Base-by-base conservation (phyloP, 1,140 invertebrate species). In the Drosophila burlai region DNA sequence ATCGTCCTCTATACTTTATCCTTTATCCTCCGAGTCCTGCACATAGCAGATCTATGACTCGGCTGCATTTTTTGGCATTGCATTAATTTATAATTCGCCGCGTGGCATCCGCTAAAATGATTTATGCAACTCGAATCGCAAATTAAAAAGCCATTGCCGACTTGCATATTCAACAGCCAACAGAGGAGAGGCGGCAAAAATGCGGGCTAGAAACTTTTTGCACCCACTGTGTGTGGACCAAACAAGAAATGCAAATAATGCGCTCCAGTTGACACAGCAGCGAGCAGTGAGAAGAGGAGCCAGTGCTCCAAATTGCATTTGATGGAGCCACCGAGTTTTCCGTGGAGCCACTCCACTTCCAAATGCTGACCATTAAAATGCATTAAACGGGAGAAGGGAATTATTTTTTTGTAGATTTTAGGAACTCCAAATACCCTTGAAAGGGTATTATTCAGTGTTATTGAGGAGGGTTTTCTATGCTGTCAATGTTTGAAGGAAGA, bases 31-130 rank as follows among this genome's bases (percentile, higher is more conserved):
- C 9, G 34, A 16, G 15, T 24, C 52, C 47, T 67, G 46, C 36
- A n/a, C 21, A 26, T 16, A 26, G 21, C 15, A 66, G 36, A 72
- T 67, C 58, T 46, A 58, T 29, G 34, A 42, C 38, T 38, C 15
- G 34, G 8, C n/a, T 63, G 67, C 68, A 59, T 43, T 71, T 79
- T 63, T 49, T 34, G 36, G 43, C 46, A 68, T 76, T 47, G 72
- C 83, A 87, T 87, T 83, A 76, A 91, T 91, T 91, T 81, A 87
- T 87, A 79, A 92, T 86, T 91, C 79, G 57, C 73, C 68, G 76
- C 65, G 64, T 62, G 71, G 64, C 52, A 76, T 63, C 38, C 60
- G 49, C 29, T 47, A 59, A 61, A 78, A 84, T 89, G 85, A 90
- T 90, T 85, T 90, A 89, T 89, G 81, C 52, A 80, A 68, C 82